Base-by-base conservation (phyloP, 2,797 vertebrate genomes). In the Takifugu ocellatus region DNA sequence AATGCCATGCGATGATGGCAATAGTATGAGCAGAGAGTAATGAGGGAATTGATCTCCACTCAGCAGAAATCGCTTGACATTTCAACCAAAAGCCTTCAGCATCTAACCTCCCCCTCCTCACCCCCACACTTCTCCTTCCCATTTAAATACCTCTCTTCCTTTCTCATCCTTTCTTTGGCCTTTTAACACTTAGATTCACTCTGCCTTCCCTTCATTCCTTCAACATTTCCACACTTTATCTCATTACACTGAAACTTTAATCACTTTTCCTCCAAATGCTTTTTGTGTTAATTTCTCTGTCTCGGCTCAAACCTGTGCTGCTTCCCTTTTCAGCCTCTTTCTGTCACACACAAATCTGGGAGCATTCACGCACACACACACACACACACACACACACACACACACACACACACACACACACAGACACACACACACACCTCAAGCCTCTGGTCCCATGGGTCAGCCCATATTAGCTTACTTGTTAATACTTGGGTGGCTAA, bases 381-480 rank as follows among this genome's bases (percentile, higher is more conserved):
- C 1, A 26, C 36, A 42, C 51, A 43, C 17, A 43, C 42, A 43
- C 11, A n/a, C 15, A 17, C 16, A 45, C 16, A 45, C n/a, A 45
- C 44, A 45, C n/a, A 46, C n/a, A 72, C 51, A 57, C 51, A 33
- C 36, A 31, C 44, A 55, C 66, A 36, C 53, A 65, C 76, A 72
- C 49, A 60, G 48, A 33, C 36, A 36, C 47, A 53, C 66, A 45
- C 53, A 65, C 52, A 59, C 68, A 71, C 74, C 74, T 68, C 88
- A 90, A 93, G 92, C 93, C 94, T 91, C 88, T 94, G 94, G 94
- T 95, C 95, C 95, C 94, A 91, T 91, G 94, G 95, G 95, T 96
- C 93, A 93, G 92, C 92, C 93, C 93, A 94, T 96, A 97, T 98
- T 97, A 98, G 94, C 94, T 96, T 94, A 94, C 95, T 98, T 98